phyloP scores from a whole-genome alignment of 1,140 invertebrate genomes.

The Leptonema lineaticorne region DNA sequence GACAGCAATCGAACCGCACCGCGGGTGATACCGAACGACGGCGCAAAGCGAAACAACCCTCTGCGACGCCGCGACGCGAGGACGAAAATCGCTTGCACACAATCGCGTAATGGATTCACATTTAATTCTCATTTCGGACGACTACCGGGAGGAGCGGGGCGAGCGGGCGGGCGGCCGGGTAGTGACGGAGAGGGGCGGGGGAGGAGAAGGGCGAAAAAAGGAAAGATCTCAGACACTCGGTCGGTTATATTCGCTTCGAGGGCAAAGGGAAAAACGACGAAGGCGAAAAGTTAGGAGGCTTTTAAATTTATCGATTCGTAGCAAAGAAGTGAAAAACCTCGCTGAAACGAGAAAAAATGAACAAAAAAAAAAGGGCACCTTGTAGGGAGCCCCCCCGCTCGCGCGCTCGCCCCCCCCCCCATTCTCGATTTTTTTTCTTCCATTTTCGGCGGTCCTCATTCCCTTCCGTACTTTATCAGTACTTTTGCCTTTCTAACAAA shows the following conservation, averaged over 20 bases:
- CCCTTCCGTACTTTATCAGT: too few species aligned
- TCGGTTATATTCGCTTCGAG: neutral
- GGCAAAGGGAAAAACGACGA: neutral
- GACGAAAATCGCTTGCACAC: neutral
- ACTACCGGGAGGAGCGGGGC: too few species aligned
- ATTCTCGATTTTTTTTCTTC: too few species aligned
- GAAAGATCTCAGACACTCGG: constrained; percentile 9
- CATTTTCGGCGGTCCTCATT: neutral
- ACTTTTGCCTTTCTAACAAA: too few species aligned
- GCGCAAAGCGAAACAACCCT: neutral
- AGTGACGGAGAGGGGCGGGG: neutral
- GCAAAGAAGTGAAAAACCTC: too few species aligned
- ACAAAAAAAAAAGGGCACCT: too few species aligned
- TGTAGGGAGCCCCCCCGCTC: too few species aligned
- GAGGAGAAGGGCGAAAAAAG: neutral
- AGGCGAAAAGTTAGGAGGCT: constrained; percentile 14
- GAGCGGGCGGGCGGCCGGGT: neutral
- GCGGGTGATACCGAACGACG: neutral
- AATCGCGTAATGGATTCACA: neutral
- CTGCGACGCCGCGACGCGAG: neutral
- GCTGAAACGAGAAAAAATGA: too few species aligned
- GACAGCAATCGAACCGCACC: neutral
- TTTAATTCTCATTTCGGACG: constrained; percentile 1
- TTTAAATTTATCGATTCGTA: constrained; percentile 16
- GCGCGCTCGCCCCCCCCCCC: too few species aligned